Evolutionary conservation across 2,888 invertebrate species (phyloP).

Genomic region (Nemurella pictetii): DNA sequence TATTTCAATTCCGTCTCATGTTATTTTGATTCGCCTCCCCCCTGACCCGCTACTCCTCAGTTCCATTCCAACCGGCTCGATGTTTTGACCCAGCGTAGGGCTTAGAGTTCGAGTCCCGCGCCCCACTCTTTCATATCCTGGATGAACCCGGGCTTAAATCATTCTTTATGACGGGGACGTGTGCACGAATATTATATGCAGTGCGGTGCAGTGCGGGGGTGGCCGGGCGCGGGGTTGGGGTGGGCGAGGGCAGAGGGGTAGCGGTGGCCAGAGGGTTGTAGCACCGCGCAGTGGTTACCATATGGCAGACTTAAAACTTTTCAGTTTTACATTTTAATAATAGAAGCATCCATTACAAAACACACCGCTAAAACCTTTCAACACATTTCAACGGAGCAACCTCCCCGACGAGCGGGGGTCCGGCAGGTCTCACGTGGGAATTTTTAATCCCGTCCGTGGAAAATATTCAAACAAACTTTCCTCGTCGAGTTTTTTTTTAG

Average conservation of each 20-base stretch:
- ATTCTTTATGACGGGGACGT: constrained; percentile 12
- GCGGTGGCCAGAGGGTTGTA: not conserved
- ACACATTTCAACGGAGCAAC: not conserved
- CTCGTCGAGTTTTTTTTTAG: not conserved
- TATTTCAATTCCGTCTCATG: not conserved
- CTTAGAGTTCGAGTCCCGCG: not conserved
- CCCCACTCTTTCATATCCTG: constrained; percentile 9
- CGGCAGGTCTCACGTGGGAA: not conserved
- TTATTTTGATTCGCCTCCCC: not conserved
- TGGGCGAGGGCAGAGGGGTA: not conserved
- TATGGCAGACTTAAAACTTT: constrained; percentile 21
- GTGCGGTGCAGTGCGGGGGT: not conserved
- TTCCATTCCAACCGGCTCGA: no score
- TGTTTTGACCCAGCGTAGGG: not conserved
- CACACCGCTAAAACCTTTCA: not conserved
- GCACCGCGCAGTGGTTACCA: not conserved
- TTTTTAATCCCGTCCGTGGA: not conserved
- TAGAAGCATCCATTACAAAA: constrained; percentile 10
- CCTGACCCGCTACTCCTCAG: no score
- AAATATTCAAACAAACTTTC: not conserved
- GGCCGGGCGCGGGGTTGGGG: not conserved
- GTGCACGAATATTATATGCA: constrained; percentile 5
- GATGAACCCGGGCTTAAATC: not conserved
- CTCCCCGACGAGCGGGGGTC: not conserved
- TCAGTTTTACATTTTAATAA: constrained; percentile 13